These are phyloP conservation scores for Agriopis aurantiaria DNA, from an alignment of 2,888 invertebrate genomes.

Conservation along the genomic window DNA sequence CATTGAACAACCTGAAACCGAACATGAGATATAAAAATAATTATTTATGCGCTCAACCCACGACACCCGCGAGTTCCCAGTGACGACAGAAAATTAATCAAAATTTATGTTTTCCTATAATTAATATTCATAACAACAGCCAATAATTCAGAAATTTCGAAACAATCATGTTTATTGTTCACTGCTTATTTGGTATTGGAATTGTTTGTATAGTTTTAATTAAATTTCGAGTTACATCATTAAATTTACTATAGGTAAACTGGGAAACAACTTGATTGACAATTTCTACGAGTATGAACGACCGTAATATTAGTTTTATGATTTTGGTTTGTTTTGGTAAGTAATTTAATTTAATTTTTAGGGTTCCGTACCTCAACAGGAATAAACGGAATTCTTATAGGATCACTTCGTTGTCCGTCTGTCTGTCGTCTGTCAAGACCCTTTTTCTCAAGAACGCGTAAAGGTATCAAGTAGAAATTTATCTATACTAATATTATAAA, in stretches of 20 bases:
- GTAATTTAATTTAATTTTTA: conserved; percentile 4
- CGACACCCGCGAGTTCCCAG: neutral
- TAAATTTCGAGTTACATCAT: conserved; percentile 12
- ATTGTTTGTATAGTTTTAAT: conserved; percentile 28
- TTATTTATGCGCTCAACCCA: too few relatives aligned
- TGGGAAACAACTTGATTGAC: neutral
- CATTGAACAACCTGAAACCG: too few relatives aligned
- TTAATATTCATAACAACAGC: neutral
- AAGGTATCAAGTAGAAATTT: too few relatives aligned
- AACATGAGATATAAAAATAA: too few relatives aligned
- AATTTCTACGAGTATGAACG: neutral
- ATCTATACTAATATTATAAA: too few relatives aligned
- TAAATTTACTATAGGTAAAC: neutral
- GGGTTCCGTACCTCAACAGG: too few relatives aligned
- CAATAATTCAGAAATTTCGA: conserved; percentile 3
- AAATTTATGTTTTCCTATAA: conserved; percentile 1
- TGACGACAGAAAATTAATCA: neutral
- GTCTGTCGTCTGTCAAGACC: too few relatives aligned
- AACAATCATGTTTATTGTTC: conserved; percentile 4
- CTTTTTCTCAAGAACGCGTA: too few relatives aligned
- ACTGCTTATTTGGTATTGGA: conserved; percentile 12
- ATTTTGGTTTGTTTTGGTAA: conserved; percentile 16
- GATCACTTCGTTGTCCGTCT: too few relatives aligned
- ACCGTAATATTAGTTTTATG: conserved; percentile 6
- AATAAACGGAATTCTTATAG: too few relatives aligned